Conservation (phyloP, 2,113 vertebrate species). For the Aptenodytes patagonicus region DNA sequence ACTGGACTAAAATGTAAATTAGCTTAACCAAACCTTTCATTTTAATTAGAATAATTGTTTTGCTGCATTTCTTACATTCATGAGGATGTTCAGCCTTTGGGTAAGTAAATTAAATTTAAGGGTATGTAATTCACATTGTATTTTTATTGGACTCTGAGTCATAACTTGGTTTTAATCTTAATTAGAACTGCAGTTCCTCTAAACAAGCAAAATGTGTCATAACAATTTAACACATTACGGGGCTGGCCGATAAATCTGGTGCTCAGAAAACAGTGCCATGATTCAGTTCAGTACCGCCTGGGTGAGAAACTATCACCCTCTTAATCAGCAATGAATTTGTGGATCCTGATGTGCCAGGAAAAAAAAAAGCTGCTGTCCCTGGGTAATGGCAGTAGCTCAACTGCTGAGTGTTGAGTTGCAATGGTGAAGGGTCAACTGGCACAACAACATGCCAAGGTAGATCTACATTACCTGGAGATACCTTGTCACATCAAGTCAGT, state of each 20-base stretch:
- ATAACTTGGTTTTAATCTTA: conserved; percentile 16
- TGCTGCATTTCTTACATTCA: neutral
- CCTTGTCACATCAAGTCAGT: neutral
- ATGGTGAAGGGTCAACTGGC: neutral
- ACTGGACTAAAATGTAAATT: neutral
- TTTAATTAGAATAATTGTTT: conserved; percentile 1
- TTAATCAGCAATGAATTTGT: neutral
- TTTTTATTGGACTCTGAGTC: neutral
- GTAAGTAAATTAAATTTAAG: conserved; percentile 12
- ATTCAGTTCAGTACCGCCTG: neutral
- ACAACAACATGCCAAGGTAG: neutral
- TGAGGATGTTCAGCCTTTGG: neutral
- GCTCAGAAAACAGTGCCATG: neutral
- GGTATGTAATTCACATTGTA: neutral
- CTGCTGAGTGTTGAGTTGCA: neutral
- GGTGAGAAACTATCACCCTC: neutral
- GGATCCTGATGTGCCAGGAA: neutral
- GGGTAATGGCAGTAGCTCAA: neutral
- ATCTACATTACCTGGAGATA: neutral
- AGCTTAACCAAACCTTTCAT: neutral
- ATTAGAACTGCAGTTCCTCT: conserved; percentile 7
- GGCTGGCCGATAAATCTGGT: neutral
- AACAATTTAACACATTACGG: neutral
- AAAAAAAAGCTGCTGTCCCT: neutral
- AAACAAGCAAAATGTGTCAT: neutral